Evolutionary conservation across 2,797 vertebrate species (phyloP).

Genomic region (Hirundo rustica): DNA sequence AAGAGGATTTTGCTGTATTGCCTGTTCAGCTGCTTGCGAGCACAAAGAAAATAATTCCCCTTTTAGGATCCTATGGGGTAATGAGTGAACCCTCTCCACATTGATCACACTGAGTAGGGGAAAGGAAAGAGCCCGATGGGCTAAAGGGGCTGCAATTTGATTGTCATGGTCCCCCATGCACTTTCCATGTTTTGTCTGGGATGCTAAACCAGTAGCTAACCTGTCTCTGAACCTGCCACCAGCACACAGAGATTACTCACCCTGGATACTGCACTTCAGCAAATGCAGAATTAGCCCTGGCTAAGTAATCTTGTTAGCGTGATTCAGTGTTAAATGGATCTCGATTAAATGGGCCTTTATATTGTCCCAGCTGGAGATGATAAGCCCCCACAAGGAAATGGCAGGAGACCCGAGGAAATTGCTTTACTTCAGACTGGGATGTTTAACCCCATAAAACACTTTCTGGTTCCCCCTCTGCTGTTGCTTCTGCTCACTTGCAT

Average conservation of each 20-base stretch:
- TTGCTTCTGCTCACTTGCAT: neutral
- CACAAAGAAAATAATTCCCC: constrained; percentile 67
- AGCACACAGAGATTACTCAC: constrained; percentile 52
- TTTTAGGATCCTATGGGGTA: constrained; percentile 58
- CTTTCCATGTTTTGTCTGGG: constrained; percentile 61
- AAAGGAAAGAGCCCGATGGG: neutral
- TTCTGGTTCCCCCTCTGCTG: neutral
- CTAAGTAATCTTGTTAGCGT: constrained; percentile 69
- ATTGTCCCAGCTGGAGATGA: constrained; percentile 70
- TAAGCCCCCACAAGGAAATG: constrained; percentile 68
- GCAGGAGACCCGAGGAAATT: constrained; percentile 66
- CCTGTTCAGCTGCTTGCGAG: constrained; percentile 61
- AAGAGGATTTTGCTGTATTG: constrained; percentile 68
- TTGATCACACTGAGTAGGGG: neutral
- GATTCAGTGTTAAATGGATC: constrained; percentile 73
- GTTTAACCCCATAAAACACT: constrained; percentile 59
- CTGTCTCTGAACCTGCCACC: constrained; percentile 57
- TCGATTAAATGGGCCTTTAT: constrained; percentile 74
- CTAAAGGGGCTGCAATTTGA: constrained; percentile 23
- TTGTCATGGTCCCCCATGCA: constrained; percentile 27
- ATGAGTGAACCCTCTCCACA: constrained; percentile 44
- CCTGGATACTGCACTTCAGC: constrained; percentile 66
- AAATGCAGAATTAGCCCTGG: constrained; percentile 61
- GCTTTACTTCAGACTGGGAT: constrained; percentile 66
- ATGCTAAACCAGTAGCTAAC: constrained; percentile 63